Percentiles rank a stretch among this genome's conserved stretches.
Evolutionary conservation across 2,888 invertebrate genomes (phyloP).

Genomic region (Habroteleia sp.): DNA sequence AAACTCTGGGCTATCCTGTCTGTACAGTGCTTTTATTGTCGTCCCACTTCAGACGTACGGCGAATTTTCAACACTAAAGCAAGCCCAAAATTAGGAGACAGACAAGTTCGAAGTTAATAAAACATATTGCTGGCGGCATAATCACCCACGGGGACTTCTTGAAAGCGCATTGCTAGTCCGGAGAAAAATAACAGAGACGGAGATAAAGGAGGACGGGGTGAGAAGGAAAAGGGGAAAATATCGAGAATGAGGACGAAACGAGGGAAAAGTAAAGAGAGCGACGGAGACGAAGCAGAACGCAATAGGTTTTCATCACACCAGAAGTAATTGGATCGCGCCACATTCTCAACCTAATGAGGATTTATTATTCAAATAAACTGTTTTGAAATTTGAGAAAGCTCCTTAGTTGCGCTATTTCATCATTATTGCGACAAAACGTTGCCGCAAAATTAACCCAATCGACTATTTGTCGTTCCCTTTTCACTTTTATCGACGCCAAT

Average conservation of each 20-base stretch:
- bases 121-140: constrained; percentile 66
- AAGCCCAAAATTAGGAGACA: constrained; percentile 57
- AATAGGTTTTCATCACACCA: constrained; percentile 74
- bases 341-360: constrained; percentile 72
- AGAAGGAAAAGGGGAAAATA: constrained; percentile 31
- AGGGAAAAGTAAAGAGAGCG: background rate
- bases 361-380: constrained; percentile 71
- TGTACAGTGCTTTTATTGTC: constrained; percentile 16
- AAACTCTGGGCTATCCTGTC: constrained; percentile 25
- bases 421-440: constrained; percentile 9
- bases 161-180: constrained; percentile 23
- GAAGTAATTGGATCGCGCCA: constrained; percentile 74
- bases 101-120: constrained; percentile 65
- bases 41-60: constrained; percentile 6
- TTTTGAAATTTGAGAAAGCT: constrained; percentile 53
- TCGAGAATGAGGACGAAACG: constrained; percentile 19
- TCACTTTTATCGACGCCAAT: background rate
- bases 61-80: constrained; percentile 59
- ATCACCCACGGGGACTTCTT: constrained; percentile 54
- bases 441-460: constrained; percentile 17
- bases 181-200: constrained; percentile 54
- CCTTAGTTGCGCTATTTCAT: constrained; percentile 25
- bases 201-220: constrained; percentile 29
- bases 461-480: constrained; percentile 7
- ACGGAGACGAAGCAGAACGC: constrained; percentile 24